Conservation (phyloP, 1,140 invertebrate genomes). For the Cherax quadricarinatus region DNA sequence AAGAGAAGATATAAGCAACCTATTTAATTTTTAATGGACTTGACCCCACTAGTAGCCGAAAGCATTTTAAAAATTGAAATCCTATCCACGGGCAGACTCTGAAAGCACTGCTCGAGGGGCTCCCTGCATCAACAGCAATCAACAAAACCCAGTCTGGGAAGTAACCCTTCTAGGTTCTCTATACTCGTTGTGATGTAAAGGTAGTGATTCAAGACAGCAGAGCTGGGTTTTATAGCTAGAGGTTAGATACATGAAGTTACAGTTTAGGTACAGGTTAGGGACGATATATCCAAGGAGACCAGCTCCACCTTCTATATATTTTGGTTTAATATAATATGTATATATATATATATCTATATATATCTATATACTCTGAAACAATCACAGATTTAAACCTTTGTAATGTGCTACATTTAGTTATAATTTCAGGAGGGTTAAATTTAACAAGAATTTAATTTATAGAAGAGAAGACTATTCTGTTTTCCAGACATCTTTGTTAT, state of each 20-base stretch:
- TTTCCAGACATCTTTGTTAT: not conserved
- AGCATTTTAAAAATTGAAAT: too few relatives aligned
- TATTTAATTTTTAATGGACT: not conserved
- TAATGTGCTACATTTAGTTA: not conserved
- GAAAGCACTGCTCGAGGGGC: slow-evolving; percentile 16
- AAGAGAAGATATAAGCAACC: not conserved
- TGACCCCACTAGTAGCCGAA: too few relatives aligned
- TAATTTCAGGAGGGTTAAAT: slow-evolving; percentile 4
- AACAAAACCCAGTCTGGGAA: not conserved
- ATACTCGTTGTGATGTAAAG: slow-evolving; percentile 48
- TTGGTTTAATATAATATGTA: slow-evolving; percentile 25
- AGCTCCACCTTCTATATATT: slow-evolving; percentile 52
- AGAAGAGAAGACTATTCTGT: not conserved
- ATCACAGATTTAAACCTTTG: slow-evolving; percentile 32
- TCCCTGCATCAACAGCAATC: not conserved
- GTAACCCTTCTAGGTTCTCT: slow-evolving; percentile 11
- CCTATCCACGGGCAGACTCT: slow-evolving; percentile 7
- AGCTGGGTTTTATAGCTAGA: slow-evolving; percentile 12
- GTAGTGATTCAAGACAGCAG: not conserved
- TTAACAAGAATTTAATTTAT: not conserved
- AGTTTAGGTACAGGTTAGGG: slow-evolving; percentile 44
- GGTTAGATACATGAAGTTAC: slow-evolving; percentile 13
- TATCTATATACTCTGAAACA: slow-evolving; percentile 39
- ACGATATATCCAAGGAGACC: slow-evolving; percentile 50
- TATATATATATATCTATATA: slow-evolving; percentile 11